Conservation (phyloP, 2,113 vertebrate genomes). For the Trichechus manatus region DNA sequence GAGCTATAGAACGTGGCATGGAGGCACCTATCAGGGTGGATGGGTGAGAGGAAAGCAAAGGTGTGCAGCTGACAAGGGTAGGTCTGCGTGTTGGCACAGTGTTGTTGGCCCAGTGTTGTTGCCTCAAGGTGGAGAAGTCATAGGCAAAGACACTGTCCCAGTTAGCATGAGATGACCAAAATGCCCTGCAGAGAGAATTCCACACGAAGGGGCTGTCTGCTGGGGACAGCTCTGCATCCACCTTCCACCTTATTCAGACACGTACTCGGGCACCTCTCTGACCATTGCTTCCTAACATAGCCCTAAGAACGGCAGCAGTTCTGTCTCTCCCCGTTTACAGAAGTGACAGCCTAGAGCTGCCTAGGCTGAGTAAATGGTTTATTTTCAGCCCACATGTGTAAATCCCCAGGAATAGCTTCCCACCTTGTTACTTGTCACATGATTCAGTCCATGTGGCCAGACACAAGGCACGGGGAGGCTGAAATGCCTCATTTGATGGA, state of each 20-base stretch:
- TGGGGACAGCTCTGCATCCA: background rate
- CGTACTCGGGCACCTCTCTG: background rate
- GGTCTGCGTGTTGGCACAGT: background rate
- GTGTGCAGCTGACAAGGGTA: background rate
- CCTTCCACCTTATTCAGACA: background rate
- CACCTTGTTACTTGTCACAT: constrained; percentile 34
- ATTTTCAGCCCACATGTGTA: constrained; percentile 21
- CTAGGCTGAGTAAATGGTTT: background rate
- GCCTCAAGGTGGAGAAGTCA: constrained; percentile 1
- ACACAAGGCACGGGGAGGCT: constrained; percentile 8
- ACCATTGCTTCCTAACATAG: background rate
- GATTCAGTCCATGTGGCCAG: background rate
- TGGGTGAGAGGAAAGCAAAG: background rate
- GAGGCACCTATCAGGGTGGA: background rate
- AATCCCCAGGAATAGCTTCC: constrained; percentile 14
- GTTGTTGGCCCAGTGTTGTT: background rate
- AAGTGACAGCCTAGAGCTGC: background rate
- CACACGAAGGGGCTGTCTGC: background rate
- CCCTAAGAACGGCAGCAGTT: background rate
- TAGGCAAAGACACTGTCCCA: background rate
- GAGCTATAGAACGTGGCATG: rapidly evolving
- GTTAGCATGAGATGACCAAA: background rate
- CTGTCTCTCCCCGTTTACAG: background rate
- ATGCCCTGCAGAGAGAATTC: background rate
- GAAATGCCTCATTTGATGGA: background rate